Percentiles rank a stretch among this genome's conserved stretches.
Evolutionary conservation across 2,888 invertebrate species (phyloP).

Genomic region (Physocephala rufipes): DNA sequence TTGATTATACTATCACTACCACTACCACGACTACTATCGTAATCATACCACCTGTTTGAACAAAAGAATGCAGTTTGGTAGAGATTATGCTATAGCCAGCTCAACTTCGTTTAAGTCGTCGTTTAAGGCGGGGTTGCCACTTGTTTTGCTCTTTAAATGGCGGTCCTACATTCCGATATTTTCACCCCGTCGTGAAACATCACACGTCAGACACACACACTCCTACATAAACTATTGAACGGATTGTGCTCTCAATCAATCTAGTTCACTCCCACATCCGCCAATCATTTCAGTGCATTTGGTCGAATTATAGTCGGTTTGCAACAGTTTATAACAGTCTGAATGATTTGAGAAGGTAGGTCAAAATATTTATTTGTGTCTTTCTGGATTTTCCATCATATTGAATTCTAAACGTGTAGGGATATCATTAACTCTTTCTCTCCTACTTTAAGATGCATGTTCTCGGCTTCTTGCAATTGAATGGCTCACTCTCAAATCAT

Average conservation of each 20-base stretch:
- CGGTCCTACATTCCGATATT: background rate
- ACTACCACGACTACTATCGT: no score
- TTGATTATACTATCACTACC: no score
- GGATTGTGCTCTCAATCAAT: slow-evolving; percentile 25
- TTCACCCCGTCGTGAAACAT: no score
- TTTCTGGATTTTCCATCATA: slow-evolving; percentile 14
- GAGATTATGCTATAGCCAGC: slow-evolving; percentile 35
- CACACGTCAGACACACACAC: no score
- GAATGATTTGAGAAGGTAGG: slow-evolving; percentile 87
- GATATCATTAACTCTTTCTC: background rate
- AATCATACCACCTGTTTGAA: no score
- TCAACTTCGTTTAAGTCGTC: slow-evolving; percentile 49
- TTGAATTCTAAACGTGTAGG: background rate
- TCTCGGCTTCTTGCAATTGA: no score
- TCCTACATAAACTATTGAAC: slow-evolving; percentile 4
- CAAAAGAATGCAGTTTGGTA: no score
- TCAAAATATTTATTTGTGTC: slow-evolving; percentile 46
- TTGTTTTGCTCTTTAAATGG: slow-evolving; percentile 58
- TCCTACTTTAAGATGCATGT: no score
- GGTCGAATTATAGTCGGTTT: slow-evolving; percentile 72
- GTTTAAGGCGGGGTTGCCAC: slow-evolving; percentile 58
- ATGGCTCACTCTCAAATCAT: slow-evolving; percentile 27
- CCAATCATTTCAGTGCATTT: slow-evolving; percentile 78
- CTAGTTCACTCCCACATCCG: slow-evolving; percentile 72
- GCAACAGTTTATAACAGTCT: slow-evolving; percentile 74